Evolutionary conservation across 2,888 invertebrate species (phyloP).

Genomic region (Therioaphis trifolii): DNA sequence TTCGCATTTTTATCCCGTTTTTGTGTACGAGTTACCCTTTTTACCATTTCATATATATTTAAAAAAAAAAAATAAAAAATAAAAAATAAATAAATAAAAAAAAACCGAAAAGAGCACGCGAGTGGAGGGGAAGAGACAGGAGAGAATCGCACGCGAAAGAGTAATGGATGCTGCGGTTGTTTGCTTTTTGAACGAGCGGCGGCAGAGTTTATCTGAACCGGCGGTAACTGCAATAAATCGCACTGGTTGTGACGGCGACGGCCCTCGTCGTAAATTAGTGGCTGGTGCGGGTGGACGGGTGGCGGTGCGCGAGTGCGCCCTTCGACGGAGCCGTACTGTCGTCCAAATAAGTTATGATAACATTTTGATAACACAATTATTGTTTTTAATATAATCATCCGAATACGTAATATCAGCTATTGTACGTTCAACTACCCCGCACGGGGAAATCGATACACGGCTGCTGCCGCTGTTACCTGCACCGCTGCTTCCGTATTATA

Average conservation of each 20-base stretch:
- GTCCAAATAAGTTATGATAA: no score
- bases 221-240: slow-evolving; percentile 46
- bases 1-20: slow-evolving; percentile 3
- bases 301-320: not conserved
- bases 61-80: not conserved
- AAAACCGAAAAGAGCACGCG: not conserved
- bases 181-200: slow-evolving; percentile 48
- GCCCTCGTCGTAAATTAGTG: slow-evolving; percentile 46
- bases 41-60: not conserved
- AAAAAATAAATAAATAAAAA: not conserved
- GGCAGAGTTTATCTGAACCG: slow-evolving; percentile 45
- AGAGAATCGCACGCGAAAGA: not conserved
- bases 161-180: slow-evolving; percentile 49
- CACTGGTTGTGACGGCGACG: not conserved
- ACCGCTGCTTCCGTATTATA: no score
- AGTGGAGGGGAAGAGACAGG: no score
- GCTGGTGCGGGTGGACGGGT: no score
- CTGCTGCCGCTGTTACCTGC: no score
- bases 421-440: not conserved
- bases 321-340: no score
- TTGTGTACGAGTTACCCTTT: slow-evolving; percentile 29
- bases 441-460: not conserved
- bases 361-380: not conserved
- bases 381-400: slow-evolving; percentile 15
- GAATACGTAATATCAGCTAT: not conserved